phyloP scores from a whole-genome alignment of 2,888 invertebrate genomes.

The Allophyes oxyacanthae region DNA sequence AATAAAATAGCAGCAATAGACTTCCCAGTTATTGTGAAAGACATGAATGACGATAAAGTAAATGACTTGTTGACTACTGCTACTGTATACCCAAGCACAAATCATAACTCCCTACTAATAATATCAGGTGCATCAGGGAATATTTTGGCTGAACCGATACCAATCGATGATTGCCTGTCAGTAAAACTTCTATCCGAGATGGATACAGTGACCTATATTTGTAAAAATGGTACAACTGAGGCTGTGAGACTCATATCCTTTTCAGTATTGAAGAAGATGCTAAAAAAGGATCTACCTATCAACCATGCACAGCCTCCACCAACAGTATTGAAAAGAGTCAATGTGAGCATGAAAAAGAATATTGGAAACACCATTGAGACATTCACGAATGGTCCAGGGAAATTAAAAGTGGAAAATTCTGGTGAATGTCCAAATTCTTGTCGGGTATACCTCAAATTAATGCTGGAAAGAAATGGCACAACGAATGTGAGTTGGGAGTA shows the following conservation, averaged over 20 bases:
- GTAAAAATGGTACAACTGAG: conserved; percentile 89
- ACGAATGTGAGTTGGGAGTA: conserved; percentile 90
- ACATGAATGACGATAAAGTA: conserved; percentile 92
- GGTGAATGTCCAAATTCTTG: conserved; percentile 92
- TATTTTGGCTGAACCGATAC: conserved; percentile 90
- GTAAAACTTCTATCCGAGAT: conserved; percentile 89
- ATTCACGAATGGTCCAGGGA: conserved; percentile 90
- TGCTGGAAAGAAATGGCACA: conserved; percentile 87
- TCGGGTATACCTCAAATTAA: conserved; percentile 90
- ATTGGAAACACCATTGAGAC: conserved; percentile 89
- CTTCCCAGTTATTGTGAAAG: conserved; percentile 92
- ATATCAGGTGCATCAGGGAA: conserved; percentile 92
- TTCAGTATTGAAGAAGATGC: conserved; percentile 72
- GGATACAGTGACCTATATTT: conserved; percentile 88
- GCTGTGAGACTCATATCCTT: conserved; percentile 83
- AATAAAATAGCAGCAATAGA: conserved; percentile 90
- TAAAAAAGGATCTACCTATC: conserved; percentile 71
- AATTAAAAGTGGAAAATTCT: conserved; percentile 92
- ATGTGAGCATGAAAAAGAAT: conserved; percentile 88
- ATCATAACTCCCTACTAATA: conserved; percentile 90
- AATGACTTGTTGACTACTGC: conserved; percentile 91
- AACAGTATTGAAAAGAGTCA: conserved; percentile 81
- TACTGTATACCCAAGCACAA: conserved; percentile 83
- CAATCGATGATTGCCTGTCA: conserved; percentile 89
- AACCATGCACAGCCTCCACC: conserved; percentile 72